Conservation (phyloP, 2,113 vertebrate genomes). For the Lepisosteus oculatus region DNA sequence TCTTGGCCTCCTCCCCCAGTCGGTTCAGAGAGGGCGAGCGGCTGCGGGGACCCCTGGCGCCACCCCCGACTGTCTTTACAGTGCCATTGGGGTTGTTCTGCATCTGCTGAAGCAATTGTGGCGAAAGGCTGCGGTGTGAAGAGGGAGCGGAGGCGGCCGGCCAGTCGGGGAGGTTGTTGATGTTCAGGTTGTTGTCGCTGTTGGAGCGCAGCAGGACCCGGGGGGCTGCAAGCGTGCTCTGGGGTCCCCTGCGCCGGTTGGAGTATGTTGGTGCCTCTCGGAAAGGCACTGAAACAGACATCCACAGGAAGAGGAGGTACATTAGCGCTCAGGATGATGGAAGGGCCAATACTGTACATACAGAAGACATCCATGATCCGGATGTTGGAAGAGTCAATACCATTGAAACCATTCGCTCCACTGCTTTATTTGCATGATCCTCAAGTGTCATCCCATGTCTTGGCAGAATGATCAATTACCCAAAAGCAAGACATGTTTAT, state of each 20-base stretch:
- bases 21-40: constrained; percentile 88
- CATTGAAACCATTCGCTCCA: background rate
- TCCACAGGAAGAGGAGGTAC: constrained; percentile 16
- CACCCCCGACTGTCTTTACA: constrained; percentile 77
- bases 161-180: constrained; percentile 68
- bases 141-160: constrained; percentile 65
- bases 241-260: constrained; percentile 77
- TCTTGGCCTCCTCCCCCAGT: constrained; percentile 79
- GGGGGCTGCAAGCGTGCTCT: constrained; percentile 78
- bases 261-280: constrained; percentile 90
- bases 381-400: background rate
- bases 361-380: background rate
- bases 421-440: no score
- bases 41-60: constrained; percentile 71
- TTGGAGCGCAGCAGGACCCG: constrained; percentile 89
- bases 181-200: constrained; percentile 88
- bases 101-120: constrained; percentile 86
- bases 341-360: no score
- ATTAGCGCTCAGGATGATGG: background rate
- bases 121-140: constrained; percentile 89
- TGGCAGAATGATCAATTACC: no score
- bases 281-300: constrained; percentile 81
- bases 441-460: no score
- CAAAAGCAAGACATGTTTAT: background rate
- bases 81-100: constrained; percentile 84